phyloP scores from a whole-genome alignment of 2,113 vertebrate species.

The Psettodes erumei region DNA sequence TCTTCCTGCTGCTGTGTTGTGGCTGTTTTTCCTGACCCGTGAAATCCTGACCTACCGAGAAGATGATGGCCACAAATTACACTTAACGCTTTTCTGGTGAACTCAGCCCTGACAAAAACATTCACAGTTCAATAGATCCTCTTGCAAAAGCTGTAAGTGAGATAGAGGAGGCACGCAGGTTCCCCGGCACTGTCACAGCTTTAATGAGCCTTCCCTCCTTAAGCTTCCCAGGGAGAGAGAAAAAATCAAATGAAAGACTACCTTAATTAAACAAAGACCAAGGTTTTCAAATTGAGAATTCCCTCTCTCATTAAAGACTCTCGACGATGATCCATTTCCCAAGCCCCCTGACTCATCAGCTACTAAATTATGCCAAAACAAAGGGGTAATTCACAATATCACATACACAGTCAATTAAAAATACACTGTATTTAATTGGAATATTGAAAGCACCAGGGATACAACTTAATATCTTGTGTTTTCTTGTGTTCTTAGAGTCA shows the following conservation, averaged over 20 bases:
- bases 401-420: constrained; percentile 67
- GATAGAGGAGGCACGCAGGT: constrained; percentile 48
- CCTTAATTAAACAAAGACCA: constrained; percentile 64
- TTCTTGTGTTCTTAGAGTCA: constrained; percentile 49
- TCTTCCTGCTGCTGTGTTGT: constrained; percentile 1
- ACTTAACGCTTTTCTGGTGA: constrained; percentile 57
- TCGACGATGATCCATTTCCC: constrained; percentile 46
- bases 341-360: constrained; percentile 57
- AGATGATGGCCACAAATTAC: constrained; percentile 32
- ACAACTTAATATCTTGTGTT: constrained; percentile 48
- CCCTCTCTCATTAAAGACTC: constrained; percentile 68
- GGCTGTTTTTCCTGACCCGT: constrained; percentile 1
- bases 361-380: constrained; percentile 48
- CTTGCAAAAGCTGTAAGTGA: constrained; percentile 41
- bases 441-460: constrained; percentile 69
- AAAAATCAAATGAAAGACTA: constrained; percentile 62
- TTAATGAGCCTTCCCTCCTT: constrained; percentile 65
- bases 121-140: constrained; percentile 54
- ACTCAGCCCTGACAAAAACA: constrained; percentile 65
- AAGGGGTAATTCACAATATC: constrained; percentile 57
- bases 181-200: constrained; percentile 42
- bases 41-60: constrained; percentile 36
- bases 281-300: constrained; percentile 67
- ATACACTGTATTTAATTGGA: constrained; percentile 38
- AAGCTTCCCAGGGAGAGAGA: constrained; percentile 21